Evolutionary conservation across 2,888 invertebrate genomes (phyloP), one percentile per base, ranked within the genome.

Genomic region (Ormyrus pomaceus): DNA sequence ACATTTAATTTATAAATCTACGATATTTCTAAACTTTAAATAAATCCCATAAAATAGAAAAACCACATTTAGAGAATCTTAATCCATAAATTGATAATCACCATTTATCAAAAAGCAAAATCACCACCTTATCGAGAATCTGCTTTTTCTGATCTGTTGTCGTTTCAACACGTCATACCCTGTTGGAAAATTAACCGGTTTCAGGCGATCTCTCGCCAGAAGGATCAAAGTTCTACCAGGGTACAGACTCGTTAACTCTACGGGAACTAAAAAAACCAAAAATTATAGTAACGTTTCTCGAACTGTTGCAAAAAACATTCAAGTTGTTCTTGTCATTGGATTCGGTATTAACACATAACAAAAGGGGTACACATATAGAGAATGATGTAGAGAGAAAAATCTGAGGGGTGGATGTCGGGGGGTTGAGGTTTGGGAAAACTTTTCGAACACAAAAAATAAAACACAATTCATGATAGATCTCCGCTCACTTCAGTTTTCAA

Each of bases 401-500:
- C 34, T 34, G 34, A 34, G 34, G 34, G n/a, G 2, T 65, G 48
- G 11, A 50, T 6, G 46, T 65, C 0, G 7, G 46, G 45, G n/a
- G 50, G 46, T 46, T 56, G 51, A 61, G 7, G 68, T 70, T 59
- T 19, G 6, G 11, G 45, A 50, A 71, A 75, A 72, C 51, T 51
- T 51, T 34, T 68, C 56, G 72, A 72, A 74, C 68, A 77, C 71
- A 71, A 73, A 71, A 77, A 79, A 64, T 70, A 50, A 46, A 78
- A 71, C 77, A 79, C 75, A 76, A 75, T 73, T 78, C 64, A 77
- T 74, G 73, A 81, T 78, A 64, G 80, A 77, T 81, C 73, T 79
- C 70, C 76, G 82, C 82, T 82, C 81, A 82, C 83, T 80, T 83
- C 66, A 73, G 68, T 85, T 86, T 84, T 89, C 88, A 89, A 89